Evolutionary conservation across 2,113 vertebrate species (phyloP), one percentile per base, ranked within the genome.

Genomic region (Phrynocephalus versicolor): DNA sequence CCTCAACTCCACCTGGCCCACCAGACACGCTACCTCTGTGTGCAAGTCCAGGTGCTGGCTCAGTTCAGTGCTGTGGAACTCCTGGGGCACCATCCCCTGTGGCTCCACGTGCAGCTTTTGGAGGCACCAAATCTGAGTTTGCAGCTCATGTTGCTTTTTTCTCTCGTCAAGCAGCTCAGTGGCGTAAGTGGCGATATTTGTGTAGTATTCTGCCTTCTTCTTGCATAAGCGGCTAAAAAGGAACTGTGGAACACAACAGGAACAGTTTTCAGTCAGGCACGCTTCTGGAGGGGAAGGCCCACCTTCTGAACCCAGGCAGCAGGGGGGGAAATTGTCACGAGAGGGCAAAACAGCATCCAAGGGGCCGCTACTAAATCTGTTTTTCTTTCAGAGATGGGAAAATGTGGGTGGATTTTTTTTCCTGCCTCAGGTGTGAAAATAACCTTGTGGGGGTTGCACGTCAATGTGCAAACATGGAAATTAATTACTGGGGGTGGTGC

Each of bases 121-220:
- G 72, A 96, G 70, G 55, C 16, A 37, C 2, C 67, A 90, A 65
- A 94, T 91, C 79, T 95, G 89, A 76, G 83, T 86, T 25, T 3
- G 85, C 12, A 96, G 72, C 65, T 95, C 88, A 71, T 87, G 82
- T 83, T 96, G 94, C 78, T 90, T 96, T 92, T 89, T 96, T 75
- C 93, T 87, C 85, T 97, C 95, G 39, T 94, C 90, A 60, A 94
- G 77, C 55, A 95, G 62, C 62, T 91, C 92, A 39, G 65, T 89
- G 85, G 93, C 84, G 79, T 89, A 71, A 15, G 90, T 94, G 81
- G 90, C 87, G 80, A 96, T 81, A 27, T 85, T 79, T 60, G 76
- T 1, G 30, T 96, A 87, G 21, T 95, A 90, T 0, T 96, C 91
- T 69, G 85, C 86, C 82, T 89, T 96, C 91, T 91, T 94, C 0